phyloP scores from a whole-genome alignment of 2,888 invertebrate species.

The Mesoligia furuncula region DNA sequence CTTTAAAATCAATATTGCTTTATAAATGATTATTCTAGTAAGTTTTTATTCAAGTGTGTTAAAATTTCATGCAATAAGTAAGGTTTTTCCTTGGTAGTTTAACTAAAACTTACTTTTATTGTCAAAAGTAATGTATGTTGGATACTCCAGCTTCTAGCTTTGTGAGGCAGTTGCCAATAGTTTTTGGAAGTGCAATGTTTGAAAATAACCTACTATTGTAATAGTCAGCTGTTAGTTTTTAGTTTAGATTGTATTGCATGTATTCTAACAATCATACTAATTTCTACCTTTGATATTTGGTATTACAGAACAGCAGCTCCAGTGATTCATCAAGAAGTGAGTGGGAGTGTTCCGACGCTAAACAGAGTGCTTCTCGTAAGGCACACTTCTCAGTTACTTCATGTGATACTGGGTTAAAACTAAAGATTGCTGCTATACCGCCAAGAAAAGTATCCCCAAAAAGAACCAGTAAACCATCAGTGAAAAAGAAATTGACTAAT shows the following conservation, averaged over 20 bases:
- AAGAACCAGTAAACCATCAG: slow-evolving; percentile 80
- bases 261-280: neutral
- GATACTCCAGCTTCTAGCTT: neutral
- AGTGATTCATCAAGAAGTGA: slow-evolving; percentile 86
- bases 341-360: slow-evolving; percentile 84
- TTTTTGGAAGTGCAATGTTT: neutral
- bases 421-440: slow-evolving; percentile 91
- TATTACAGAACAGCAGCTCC: slow-evolving; percentile 84
- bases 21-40: neutral
- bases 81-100: neutral
- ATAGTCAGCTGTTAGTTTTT: neutral
- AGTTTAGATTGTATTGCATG: neutral
- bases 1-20: neutral
- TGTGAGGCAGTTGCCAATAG: neutral
- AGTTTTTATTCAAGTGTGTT: neutral
- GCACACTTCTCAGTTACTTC: slow-evolving; percentile 91
- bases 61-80: slow-evolving; percentile 11
- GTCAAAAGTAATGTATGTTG: neutral
- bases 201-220: neutral
- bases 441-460: slow-evolving; percentile 84
- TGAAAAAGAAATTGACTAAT: slow-evolving; percentile 80
- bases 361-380: slow-evolving; percentile 80
- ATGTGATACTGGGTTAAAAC: slow-evolving; percentile 91
- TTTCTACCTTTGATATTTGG: slow-evolving; percentile 6
- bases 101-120: neutral